Evolutionary conservation across 2,797 vertebrate genomes (phyloP).

Genomic region (Ibycter americanus): DNA sequence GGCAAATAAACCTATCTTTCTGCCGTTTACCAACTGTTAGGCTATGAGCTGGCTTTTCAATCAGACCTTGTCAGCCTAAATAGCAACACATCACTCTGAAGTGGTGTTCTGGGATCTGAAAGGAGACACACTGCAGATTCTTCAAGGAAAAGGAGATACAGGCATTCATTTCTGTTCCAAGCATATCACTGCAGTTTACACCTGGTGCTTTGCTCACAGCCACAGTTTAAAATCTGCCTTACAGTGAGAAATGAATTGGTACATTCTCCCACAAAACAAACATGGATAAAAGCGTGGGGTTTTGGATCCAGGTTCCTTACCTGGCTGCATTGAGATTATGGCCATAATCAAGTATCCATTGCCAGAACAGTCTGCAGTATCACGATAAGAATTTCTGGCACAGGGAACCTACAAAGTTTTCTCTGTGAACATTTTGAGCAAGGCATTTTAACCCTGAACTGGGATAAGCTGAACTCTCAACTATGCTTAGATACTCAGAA

Average conservation of each 20-base stretch:
- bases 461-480: neutral
- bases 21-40: constrained; percentile 32
- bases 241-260: neutral
- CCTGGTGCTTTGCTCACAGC: neutral
- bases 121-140: neutral
- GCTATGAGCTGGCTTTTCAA: constrained; percentile 19
- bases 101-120: neutral
- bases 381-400: neutral
- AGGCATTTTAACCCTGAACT: neutral
- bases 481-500: neutral
- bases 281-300: neutral
- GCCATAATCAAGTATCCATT: neutral
- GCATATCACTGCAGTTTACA: neutral
- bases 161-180: neutral
- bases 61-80: neutral
- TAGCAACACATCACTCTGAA: neutral
- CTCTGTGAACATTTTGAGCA: neutral
- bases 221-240: neutral
- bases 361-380: neutral
- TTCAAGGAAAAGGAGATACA: neutral
- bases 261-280: neutral
- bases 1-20: neutral
- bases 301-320: neutral
- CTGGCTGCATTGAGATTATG: neutral
- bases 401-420: neutral